Percentiles rank a stretch among this genome's conserved stretches.
These are phyloP conservation scores for Brachypodius melanocephalos DNA, from an alignment of 2,113 vertebrate species.

Conservation along the genomic window DNA sequence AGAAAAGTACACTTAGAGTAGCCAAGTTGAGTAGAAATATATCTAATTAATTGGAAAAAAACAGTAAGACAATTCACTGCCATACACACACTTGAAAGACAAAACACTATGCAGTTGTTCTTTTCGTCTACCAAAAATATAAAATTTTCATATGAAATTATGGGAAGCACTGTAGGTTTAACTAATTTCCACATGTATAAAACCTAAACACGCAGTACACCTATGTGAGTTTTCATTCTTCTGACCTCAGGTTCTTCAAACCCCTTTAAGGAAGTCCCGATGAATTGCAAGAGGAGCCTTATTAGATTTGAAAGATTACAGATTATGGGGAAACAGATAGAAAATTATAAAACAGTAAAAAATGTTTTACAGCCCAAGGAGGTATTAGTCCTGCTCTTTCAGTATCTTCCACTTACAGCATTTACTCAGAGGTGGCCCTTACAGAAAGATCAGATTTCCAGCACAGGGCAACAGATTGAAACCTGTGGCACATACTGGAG, in stretches of 20 bases:
- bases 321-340: neutral
- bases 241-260: neutral
- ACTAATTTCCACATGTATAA: neutral
- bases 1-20: neutral
- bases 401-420: neutral
- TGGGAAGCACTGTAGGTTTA: neutral
- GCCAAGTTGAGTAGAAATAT: neutral
- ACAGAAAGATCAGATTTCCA: neutral
- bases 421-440: neutral
- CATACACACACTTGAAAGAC: neutral
- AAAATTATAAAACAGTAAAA: neutral
- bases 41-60: neutral
- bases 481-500: neutral
- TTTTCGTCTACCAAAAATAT: neutral
- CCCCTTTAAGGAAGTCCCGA: neutral
- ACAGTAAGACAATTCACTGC: neutral
- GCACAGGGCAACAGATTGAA: neutral
- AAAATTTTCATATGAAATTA: neutral
- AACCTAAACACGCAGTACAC: neutral
- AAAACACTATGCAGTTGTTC: neutral
- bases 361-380: neutral
- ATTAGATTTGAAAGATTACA: neutral
- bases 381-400: neutral
- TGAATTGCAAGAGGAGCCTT: neutral
- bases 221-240: neutral